These are phyloP conservation scores for Elaeidobius kamerunicus DNA, from an alignment of 2,888 invertebrate species.

Conservation along the genomic window DNA sequence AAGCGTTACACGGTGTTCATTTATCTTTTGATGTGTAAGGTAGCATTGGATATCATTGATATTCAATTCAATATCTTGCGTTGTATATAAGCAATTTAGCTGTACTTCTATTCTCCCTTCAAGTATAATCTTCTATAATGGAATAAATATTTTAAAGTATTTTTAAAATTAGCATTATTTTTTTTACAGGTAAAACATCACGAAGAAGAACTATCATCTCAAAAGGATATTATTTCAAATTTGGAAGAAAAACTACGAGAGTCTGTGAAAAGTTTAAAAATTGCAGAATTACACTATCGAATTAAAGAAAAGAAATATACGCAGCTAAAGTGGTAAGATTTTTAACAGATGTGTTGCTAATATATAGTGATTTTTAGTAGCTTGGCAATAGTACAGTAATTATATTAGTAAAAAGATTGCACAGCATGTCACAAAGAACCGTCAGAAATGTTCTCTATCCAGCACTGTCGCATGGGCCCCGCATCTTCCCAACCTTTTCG, in stretches of 20 bases:
- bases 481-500: too few relatives aligned
- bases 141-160: not conserved
- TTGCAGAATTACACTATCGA: slow-evolving; percentile 28
- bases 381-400: not conserved
- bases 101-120: too few relatives aligned
- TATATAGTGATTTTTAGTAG: not conserved
- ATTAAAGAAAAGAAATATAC: slow-evolving; percentile 32
- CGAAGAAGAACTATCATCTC: slow-evolving; percentile 30
- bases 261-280: slow-evolving; percentile 29
- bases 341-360: not conserved
- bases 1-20: too few relatives aligned
- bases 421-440: not conserved
- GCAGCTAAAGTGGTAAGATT: slow-evolving; percentile 24
- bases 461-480: too few relatives aligned
- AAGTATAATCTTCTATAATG: too few relatives aligned
- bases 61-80: too few relatives aligned
- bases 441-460: too few relatives aligned
- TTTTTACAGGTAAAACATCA: slow-evolving; percentile 27
- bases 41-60: too few relatives aligned
- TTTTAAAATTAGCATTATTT: slow-evolving; percentile 2
- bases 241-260: slow-evolving; percentile 27
- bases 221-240: slow-evolving; percentile 23
- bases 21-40: too few relatives aligned
- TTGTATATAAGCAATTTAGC: too few relatives aligned
- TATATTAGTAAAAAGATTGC: not conserved